A percentile compares a stretch with the other conserved stretches of the same genome.
These are phyloP conservation scores for Mastomys coucha DNA, from an alignment of 2,113 vertebrate genomes.

Conservation along the genomic window DNA sequence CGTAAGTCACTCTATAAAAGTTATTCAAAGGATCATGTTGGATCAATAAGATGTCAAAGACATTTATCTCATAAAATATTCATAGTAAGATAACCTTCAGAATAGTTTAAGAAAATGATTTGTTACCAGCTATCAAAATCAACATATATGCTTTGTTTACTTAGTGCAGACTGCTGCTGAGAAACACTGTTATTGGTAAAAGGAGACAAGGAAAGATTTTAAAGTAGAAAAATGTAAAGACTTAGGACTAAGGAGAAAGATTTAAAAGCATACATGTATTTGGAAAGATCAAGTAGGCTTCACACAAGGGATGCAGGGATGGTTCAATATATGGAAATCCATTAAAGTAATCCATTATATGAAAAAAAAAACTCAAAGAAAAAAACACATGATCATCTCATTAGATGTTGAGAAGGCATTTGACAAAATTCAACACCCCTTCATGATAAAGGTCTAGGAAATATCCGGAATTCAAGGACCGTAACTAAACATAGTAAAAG, in stretches of 20 bases:
- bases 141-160: not conserved
- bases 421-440: too few relatives aligned
- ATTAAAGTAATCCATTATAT: too few relatives aligned
- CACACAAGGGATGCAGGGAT: too few relatives aligned
- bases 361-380: too few relatives aligned
- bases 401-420: too few relatives aligned
- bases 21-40: not conserved
- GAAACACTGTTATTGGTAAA: not conserved
- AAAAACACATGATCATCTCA: too few relatives aligned
- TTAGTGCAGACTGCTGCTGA: not conserved
- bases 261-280: not conserved
- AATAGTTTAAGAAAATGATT: slow-evolving; percentile 38
- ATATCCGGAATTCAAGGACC: too few relatives aligned
- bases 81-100: not conserved
- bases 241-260: not conserved
- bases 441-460: too few relatives aligned
- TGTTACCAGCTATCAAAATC: slow-evolving; percentile 5
- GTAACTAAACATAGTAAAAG: too few relatives aligned
- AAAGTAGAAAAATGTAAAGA: not conserved
- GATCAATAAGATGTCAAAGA: not conserved
- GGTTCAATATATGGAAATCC: too few relatives aligned
- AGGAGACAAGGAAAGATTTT: not conserved
- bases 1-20: not conserved
- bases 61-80: not conserved
- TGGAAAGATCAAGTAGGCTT: not conserved